phyloP scores from a whole-genome alignment of 1,140 invertebrate species.

The Brachionus asplanchnoidis region DNA sequence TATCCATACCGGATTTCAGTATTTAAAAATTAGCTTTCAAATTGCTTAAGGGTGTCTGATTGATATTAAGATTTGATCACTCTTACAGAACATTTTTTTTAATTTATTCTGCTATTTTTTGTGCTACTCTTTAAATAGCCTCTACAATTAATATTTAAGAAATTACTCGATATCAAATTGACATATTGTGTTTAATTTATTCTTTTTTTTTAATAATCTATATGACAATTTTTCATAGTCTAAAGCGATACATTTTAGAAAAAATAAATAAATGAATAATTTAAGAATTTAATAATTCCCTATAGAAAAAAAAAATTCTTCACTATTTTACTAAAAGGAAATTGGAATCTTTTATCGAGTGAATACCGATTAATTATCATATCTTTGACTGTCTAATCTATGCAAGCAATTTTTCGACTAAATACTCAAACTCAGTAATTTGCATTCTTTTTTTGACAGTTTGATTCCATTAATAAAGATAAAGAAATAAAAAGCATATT shows the following conservation, averaged over 20 bases:
- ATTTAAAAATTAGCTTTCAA: not conserved
- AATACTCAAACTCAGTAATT: not conserved
- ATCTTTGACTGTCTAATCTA: not conserved
- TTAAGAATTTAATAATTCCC: conserved; percentile 35
- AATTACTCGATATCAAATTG: not conserved
- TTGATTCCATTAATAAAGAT: not conserved
- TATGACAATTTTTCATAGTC: not conserved
- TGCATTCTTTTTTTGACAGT: conserved; percentile 1
- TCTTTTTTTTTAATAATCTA: not conserved
- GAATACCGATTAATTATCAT: conserved; percentile 40
- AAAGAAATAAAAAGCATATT: not conserved
- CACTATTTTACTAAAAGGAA: conserved; percentile 5
- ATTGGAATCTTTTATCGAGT: not conserved
- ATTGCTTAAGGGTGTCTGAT: not conserved
- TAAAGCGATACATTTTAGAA: conserved; percentile 18
- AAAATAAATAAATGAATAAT: conserved; percentile 19
- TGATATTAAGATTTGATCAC: not conserved
- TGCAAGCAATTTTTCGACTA: not conserved
- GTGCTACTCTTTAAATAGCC: not conserved
- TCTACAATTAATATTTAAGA: not conserved
- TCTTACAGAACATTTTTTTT: not conserved
- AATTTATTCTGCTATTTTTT: not conserved
- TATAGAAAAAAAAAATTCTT: not conserved
- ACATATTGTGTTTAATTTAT: conserved; percentile 21
- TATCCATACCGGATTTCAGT: not conserved